Conservation (phyloP, 2,113 vertebrate species). For the Neopipo cinnamomea region DNA sequence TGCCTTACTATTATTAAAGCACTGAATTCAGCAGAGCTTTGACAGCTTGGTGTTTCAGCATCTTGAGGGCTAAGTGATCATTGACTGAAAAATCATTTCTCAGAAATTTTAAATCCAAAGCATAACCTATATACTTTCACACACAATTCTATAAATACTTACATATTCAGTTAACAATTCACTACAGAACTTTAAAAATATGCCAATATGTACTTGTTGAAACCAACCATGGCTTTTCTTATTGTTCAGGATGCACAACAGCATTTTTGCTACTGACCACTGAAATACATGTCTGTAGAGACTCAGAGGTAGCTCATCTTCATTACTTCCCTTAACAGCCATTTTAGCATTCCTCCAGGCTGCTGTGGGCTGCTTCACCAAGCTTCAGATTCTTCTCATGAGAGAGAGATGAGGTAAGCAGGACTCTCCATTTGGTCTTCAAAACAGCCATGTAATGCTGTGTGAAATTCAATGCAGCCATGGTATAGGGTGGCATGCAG, state of each 20-base stretch:
- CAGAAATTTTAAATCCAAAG: not conserved
- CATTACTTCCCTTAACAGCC: conserved; percentile 49
- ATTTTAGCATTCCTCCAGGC: conserved; percentile 57
- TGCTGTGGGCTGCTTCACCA: conserved; percentile 34
- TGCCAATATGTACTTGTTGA: not conserved
- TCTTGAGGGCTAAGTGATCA: not conserved
- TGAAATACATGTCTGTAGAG: not conserved
- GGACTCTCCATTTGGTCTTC: conserved; percentile 41
- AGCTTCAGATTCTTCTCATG: conserved; percentile 69
- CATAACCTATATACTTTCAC: not conserved
- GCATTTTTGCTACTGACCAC: not conserved
- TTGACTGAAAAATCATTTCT: not conserved
- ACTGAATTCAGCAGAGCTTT: not conserved
- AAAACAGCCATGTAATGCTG: conserved; percentile 58
- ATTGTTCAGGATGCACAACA: not conserved
- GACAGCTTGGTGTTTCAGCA: not conserved
- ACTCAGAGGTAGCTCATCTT: conserved; percentile 5
- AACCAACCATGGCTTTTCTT: not conserved
- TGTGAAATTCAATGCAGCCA: conserved; percentile 57
- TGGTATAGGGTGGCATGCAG: conserved; percentile 55
- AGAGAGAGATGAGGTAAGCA: conserved; percentile 79
- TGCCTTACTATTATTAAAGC: not conserved
- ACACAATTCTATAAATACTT: not conserved
- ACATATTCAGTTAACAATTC: not conserved
- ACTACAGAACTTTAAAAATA: not conserved